Evolutionary conservation across 2,888 invertebrate species (phyloP), one percentile per base, ranked within the genome.

Genomic region (Colletes collaris): DNA sequence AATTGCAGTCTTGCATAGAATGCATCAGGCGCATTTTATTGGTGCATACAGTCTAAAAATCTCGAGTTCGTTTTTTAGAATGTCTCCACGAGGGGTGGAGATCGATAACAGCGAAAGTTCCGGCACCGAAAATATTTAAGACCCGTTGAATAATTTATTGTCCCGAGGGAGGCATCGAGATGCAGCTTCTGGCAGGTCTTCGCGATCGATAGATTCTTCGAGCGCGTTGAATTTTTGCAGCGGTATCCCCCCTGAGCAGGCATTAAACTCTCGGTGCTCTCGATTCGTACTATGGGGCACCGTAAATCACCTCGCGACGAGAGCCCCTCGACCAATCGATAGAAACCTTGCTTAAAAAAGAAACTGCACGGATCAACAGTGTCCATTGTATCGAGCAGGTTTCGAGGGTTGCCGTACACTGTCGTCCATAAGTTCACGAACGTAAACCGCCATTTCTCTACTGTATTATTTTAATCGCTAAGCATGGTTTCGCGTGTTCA

Each of bases 291-390:
- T 69, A 37, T 63, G 52, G 83, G 81, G 83, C 58, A 49, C 55
- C 50, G 74, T 81, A 85, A 86, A 86, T 85, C 81, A 77, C 74
- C 70, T 74, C 70, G 19, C 56, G 59, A 6, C 56, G 46, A 65
- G 66, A 55, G 11, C 62, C 81, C 64, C 76, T 70, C 63, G 37
- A 6, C 68, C 62, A 87, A 87, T 86, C 86, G 87, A 86, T 86
- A 86, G 80, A 74, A 83, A 85, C 76, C 87, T 81, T 78, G 59
- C 67, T 59, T 63, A 66, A 64, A 46, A 65, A 68, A 58, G 63
- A 55, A 53, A 74, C 68, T 62, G 40, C 13, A 59, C 55, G 49
- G 53, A 50, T 50, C 50, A 44, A 60, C 50, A 52, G 63, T 59
- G 60, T 35, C 40, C 16, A 50, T 76, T 69, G 52, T 44, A 62